Base-by-base conservation (phyloP, 2,888 invertebrate genomes). In the Ditula angustiorana region DNA sequence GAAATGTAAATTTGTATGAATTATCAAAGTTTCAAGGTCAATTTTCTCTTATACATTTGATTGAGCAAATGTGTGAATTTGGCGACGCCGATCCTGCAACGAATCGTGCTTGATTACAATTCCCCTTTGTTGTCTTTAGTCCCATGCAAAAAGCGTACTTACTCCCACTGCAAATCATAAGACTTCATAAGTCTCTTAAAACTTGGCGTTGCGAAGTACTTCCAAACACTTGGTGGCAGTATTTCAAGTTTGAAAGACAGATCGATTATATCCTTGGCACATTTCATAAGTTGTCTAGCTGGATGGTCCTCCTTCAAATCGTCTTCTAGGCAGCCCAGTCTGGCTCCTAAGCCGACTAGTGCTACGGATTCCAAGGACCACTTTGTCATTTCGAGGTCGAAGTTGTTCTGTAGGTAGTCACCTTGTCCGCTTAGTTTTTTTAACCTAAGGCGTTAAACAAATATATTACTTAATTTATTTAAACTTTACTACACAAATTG, bases 311-410 rank as follows among this genome's bases (percentile, higher is more conserved):
- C 77, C 0, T 73, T 35, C 24, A 87, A 37, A 28, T 83, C 72
- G 35, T 89, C 87, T 19, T 74, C 60, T 1, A 92, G 71, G 66
- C 87, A 87, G 21, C 90, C 90, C 0, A 92, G 69, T 58, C 89
- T 79, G 0, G 85, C 75, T 1, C 91, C 92, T 46, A 92, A 74
- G 2, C 80, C 86, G 1, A 92, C 85, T 41, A 86, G 71, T 0
- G 82, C 87, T 5, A 90, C 73, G 0, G 94, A 94, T 83, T 96
- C 96, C 57, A 96, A 79, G 1, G 95, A 92, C 94, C 95, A 96
- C 78, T 94, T 94, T 33, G 92, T 92, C 19, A 95, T 79, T 82
- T 95, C 94, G 16, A 87, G 80, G 33, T 85, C 78, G 53, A 95
- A 94, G 72, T 95, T 81, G 2, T 80, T 66, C 52, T 82, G 69